Evolutionary conservation across 2,888 invertebrate species (phyloP).

Genomic region (Phalera bucephala): DNA sequence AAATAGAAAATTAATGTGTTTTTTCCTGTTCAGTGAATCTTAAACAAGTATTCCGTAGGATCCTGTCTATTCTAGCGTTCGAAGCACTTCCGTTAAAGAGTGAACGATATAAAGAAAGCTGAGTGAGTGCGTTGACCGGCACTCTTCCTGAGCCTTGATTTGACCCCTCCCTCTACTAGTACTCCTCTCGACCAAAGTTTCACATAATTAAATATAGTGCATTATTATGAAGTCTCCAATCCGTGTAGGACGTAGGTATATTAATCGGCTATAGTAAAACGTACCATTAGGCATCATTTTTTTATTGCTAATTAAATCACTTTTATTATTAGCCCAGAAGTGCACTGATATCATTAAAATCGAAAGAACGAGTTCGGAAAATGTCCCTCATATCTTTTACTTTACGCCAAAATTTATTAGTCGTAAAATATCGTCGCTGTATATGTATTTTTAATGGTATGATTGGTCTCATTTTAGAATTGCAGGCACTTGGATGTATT

Average conservation of each 20-base stretch:
- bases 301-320: constrained; percentile 63
- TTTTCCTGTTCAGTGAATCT: background rate
- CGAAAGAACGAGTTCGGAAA: constrained; percentile 57
- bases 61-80: constrained; percentile 41
- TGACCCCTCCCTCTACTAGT: constrained; percentile 47
- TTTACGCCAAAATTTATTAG: constrained; percentile 67
- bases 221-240: too few relatives aligned
- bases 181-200: too few relatives aligned
- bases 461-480: constrained; percentile 57
- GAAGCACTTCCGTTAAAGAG: constrained; percentile 70
- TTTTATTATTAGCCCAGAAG: constrained; percentile 50
- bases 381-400: constrained; percentile 60
- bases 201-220: too few relatives aligned
- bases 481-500: constrained; percentile 39
- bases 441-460: constrained; percentile 60
- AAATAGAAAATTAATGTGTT: background rate
- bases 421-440: constrained; percentile 60
- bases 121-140: constrained; percentile 58
- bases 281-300: constrained; percentile 30
- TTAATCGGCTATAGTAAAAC: constrained; percentile 35
- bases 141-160: constrained; percentile 54
- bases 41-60: constrained; percentile 4
- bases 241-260: too few relatives aligned
- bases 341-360: constrained; percentile 57
- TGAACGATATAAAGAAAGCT: constrained; percentile 65